Evolutionary conservation across 2,888 invertebrate genomes (phyloP), one percentile per base, ranked within the genome.

Genomic region (Parthenolecanium corni): DNA sequence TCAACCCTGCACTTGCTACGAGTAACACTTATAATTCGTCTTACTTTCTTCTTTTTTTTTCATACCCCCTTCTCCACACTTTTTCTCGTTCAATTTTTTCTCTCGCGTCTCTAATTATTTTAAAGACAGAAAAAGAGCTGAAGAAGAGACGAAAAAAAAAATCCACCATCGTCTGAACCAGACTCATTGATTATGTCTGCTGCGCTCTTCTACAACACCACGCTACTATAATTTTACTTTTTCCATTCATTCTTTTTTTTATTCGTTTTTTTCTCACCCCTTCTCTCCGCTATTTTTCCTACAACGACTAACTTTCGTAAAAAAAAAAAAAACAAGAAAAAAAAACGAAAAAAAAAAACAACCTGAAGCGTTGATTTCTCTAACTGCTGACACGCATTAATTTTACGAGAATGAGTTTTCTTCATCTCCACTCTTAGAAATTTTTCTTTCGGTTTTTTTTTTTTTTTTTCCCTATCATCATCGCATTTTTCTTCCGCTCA

Each of bases 151-250:
- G 61, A 49, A 31, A 40, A 47, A 49, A 23, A 61, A 40, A 49
- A 61, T 38, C 47, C 49, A 49, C 49, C 61, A 23, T 38, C 61
- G 61, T 61, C 61, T 61, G 61, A 61, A 61, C 49, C 61, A 61
- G 61, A 61, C 61, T 61, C 61, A 61, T 61, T 61, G 61, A 61
- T 61, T 61, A 61, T 51, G 61, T 61, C 61, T 61, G 61, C 61
- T 61, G 18, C 49, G 23, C 21, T 21, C 21, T 49, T 14, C 23
- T 23, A 51, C 51, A 49, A 31, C 61, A 36, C 51, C 3, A 21
- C 23, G 12, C 21, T 49, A 21, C 21, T 23, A 44, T 14, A n/a
- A 16, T 18, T 16, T 20, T 18, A 20, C 6, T 18, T 44, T 49
- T 49, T 49, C 21, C 49, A 49, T 51, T 61, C 49, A 61, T 51